phyloP scores from a whole-genome alignment of 30 jellyfish, hydroid and myxozoan genomes.

The Nemopilema nomurai region DNA sequence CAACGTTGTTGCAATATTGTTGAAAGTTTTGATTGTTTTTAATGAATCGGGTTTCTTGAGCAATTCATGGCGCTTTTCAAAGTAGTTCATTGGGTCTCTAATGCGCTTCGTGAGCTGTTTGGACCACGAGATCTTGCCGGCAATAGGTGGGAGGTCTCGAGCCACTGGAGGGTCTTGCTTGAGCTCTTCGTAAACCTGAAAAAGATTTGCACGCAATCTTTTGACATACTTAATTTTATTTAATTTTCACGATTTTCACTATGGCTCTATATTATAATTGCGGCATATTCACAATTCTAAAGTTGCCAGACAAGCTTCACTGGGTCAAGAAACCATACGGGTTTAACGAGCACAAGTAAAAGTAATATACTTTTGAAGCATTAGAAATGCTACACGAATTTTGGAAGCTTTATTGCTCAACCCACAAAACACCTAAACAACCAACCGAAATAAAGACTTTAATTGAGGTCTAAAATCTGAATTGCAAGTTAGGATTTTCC shows the following conservation, averaged over 20 bases:
- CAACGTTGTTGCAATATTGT: constrained; percentile 68
- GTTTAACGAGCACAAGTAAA: too few relatives aligned
- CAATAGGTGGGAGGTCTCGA: constrained; percentile 91
- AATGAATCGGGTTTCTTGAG: constrained; percentile 55
- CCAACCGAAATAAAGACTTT: not conserved
- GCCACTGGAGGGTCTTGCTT: constrained; percentile 92
- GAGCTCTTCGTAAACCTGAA: constrained; percentile 77
- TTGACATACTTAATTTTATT: too few relatives aligned
- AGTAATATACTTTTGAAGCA: too few relatives aligned
- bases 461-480: not conserved
- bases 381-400: too few relatives aligned
- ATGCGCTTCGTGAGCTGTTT: constrained; percentile 83
- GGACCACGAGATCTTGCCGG: constrained; percentile 97
- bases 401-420: too few relatives aligned
- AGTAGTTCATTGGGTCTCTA: constrained; percentile 93
- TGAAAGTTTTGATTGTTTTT: constrained; percentile 63
- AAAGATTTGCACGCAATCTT: too few relatives aligned
- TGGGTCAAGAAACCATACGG: too few relatives aligned
- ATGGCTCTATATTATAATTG: too few relatives aligned
- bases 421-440: too few relatives aligned
- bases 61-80: constrained; percentile 60
- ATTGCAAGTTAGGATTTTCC: not conserved
- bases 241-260: too few relatives aligned
- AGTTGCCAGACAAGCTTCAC: too few relatives aligned
- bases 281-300: too few relatives aligned